A percentile compares a stretch with the other conserved stretches of the same genome.
These are phyloP conservation scores for Pantherophis alleghaniensis DNA, from an alignment of 2,797 vertebrate species.

Conservation along the genomic window DNA sequence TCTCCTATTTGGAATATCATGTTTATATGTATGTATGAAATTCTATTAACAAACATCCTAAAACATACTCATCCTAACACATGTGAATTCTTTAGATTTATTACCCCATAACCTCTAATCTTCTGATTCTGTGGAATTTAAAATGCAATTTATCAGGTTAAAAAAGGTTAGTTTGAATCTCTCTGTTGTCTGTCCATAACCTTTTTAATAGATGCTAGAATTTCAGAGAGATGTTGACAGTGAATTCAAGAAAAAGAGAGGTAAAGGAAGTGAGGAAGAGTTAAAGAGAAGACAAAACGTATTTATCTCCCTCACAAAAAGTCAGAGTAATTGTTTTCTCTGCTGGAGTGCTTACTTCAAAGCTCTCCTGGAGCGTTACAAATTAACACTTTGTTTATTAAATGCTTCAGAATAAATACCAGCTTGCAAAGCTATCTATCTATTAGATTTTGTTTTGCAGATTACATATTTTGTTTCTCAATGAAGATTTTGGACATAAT, in stretches of 20 bases:
- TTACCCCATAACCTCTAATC: not conserved
- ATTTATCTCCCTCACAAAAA: constrained; percentile 36
- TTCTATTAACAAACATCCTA: not conserved
- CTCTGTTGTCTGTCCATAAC: constrained; percentile 1
- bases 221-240: constrained; percentile 25
- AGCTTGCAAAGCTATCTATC: constrained; percentile 28
- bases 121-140: not conserved
- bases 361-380: constrained; percentile 44
- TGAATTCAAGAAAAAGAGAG: constrained; percentile 23
- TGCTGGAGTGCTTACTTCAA: constrained; percentile 41
- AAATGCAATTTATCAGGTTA: not conserved
- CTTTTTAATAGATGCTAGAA: constrained; percentile 9
- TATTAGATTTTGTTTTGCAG: constrained; percentile 36
- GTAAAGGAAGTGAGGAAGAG: constrained; percentile 24
- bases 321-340: constrained; percentile 48
- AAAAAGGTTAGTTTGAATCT: not conserved
- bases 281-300: constrained; percentile 38
- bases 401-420: constrained; percentile 47
- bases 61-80: not conserved
- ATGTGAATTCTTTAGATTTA: not conserved
- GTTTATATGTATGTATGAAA: too few species aligned
- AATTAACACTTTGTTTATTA: constrained; percentile 58
- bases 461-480: not conserved
- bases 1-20: not conserved
- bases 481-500: not conserved